A percentile compares a stretch with the other conserved stretches of the same genome.
These are phyloP conservation scores for Geococcyx californianus DNA, from an alignment of 2,113 vertebrate genomes.

Conservation along the genomic window DNA sequence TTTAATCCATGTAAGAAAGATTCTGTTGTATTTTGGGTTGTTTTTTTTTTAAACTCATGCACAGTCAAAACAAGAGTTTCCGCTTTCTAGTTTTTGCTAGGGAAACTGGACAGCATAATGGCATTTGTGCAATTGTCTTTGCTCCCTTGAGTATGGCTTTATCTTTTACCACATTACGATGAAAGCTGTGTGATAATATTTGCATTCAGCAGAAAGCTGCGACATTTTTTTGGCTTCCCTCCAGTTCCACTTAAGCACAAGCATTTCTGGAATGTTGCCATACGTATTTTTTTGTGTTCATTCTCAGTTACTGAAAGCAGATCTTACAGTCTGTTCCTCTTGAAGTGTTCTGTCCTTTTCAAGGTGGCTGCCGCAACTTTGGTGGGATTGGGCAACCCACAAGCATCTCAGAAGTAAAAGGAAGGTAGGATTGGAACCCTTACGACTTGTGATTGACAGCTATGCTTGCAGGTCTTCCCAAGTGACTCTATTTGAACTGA, in stretches of 20 bases:
- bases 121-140: not conserved
- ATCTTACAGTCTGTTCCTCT: not conserved
- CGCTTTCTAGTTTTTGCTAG: not conserved
- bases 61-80: not conserved
- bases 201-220: not conserved
- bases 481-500: not conserved
- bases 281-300: constrained; percentile 10
- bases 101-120: not conserved
- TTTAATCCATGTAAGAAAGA: not conserved
- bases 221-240: not conserved
- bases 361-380: not conserved
- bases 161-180: not conserved
- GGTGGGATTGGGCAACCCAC: not conserved
- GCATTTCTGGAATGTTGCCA: not conserved
- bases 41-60: not conserved
- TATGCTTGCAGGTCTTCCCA: not conserved
- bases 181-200: not conserved
- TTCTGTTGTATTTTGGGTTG: not conserved
- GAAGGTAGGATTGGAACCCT: not conserved
- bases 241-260: not conserved
- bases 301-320: not conserved
- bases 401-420: not conserved
- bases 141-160: not conserved
- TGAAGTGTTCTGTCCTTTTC: not conserved
- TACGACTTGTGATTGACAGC: not conserved